Evolutionary conservation across 2,113 vertebrate genomes (phyloP), one percentile per base, ranked within the genome.

Genomic region (Pterocles orientalis): DNA sequence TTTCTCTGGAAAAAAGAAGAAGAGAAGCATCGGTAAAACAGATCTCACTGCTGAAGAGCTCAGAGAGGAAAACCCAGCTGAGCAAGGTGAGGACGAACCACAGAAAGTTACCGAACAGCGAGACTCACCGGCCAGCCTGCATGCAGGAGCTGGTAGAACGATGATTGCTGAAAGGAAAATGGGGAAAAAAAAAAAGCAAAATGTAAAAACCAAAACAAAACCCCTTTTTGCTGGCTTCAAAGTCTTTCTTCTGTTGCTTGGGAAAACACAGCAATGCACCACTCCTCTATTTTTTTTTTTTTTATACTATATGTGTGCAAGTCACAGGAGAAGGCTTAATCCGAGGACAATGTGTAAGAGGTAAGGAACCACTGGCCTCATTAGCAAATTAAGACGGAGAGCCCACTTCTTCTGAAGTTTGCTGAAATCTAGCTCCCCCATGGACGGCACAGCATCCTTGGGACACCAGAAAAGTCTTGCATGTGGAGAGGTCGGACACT

Each of bases 81-180:
- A 34, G 28, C 47, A 72, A 78, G 6, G 8, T 0, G 3, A 80
- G 41, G 23, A 4, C 3, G 2, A 68, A 64, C 3, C 33, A 6
- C 13, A 14, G 53, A n/a, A 25, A 66, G 26, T 1, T 24, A 26
- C 23, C 15, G 2, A 18, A 12, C 7, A 65, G 62, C 0, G 0
- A 54, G 97, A 99, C 99, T 99, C 98, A 99, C 99, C 97, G 99
- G 99, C 99, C 99, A 99, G 78, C 98, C 98, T 1, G 98, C 92
- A 0, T 88, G 93, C 18, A 99, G 98, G 24, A 99, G 94, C 96
- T 99, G 99, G 97, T 98, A 99, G 95, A 99, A 98, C 1, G 97
- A 97, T 14, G 98, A 98, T 98, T 98, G 98, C 99, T 99, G 78
- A 23, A 96, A 95, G 83, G 39, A 86, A 87, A 89, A 91, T 4